Conservation (phyloP, 2,113 vertebrate species). For the Polypterus senegalus region DNA sequence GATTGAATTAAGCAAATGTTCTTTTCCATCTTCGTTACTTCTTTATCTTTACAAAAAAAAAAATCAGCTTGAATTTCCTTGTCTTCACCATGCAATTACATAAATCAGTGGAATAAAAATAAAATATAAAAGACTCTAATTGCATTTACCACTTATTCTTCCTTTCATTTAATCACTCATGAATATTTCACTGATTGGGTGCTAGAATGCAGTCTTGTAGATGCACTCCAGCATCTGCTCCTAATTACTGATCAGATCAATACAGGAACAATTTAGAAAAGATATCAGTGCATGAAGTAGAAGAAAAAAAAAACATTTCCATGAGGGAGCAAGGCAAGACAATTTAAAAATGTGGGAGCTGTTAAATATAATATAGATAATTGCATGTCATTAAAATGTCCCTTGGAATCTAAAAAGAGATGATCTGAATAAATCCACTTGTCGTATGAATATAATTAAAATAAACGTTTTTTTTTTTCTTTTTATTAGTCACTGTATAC, state of each 20-base stretch:
- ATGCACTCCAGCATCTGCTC: constrained; percentile 55
- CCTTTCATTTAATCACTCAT: constrained; percentile 60
- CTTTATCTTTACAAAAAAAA: neutral
- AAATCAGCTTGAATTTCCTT: neutral
- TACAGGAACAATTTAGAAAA: constrained; percentile 32
- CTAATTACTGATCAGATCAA: constrained; percentile 59
- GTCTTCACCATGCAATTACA: constrained; percentile 36
- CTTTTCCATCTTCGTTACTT: neutral
- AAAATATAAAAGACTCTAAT: constrained; percentile 61
- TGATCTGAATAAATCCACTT: no score
- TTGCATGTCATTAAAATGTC: neutral
- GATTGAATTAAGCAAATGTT: neutral
- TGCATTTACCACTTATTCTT: constrained; percentile 56
- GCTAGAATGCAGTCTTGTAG: constrained; percentile 55
- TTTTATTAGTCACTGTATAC: no score
- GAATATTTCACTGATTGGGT: constrained; percentile 47
- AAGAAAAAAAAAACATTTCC: neutral
- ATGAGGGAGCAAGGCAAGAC: neutral
- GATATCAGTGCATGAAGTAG: neutral
- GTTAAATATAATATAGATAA: no score
- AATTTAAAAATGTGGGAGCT: no score
- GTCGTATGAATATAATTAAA: neutral
- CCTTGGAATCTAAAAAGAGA: neutral
- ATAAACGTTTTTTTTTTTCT: neutral
- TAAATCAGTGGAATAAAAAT: constrained; percentile 59